A percentile compares a stretch with the other conserved stretches of the same genome.
Conservation (phyloP, 2,888 invertebrate species). For the Mimas tiliae region DNA sequence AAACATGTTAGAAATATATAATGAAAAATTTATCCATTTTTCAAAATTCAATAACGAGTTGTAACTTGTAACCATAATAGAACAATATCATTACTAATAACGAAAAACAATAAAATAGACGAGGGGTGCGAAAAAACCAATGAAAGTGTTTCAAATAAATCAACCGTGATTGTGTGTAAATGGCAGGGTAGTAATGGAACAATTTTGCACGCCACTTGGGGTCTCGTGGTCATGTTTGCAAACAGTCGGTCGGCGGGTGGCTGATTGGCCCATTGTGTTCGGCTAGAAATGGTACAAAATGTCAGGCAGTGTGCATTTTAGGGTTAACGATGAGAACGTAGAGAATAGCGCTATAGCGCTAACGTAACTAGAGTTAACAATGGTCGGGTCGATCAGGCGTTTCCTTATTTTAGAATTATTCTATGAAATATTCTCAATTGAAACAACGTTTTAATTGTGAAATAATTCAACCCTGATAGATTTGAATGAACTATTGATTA, state of each 20-base stretch:
- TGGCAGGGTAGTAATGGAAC: constrained; percentile 29
- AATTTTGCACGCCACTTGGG: constrained; percentile 52
- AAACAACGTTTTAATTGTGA: too few relatives aligned
- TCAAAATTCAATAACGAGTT: not conserved
- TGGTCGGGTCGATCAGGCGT: too few relatives aligned
- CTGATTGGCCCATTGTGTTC: constrained; percentile 72
- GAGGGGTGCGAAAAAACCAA: not conserved
- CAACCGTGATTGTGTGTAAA: constrained; percentile 24
- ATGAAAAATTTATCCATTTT: not conserved
- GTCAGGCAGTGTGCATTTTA: constrained; percentile 1
- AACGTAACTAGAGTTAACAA: too few relatives aligned
- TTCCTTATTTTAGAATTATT: too few relatives aligned
- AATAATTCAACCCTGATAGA: too few relatives aligned
- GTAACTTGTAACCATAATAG: not conserved
- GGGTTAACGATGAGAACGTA: constrained; percentile 20
- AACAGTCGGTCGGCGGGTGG: constrained; percentile 67
- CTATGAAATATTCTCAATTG: too few relatives aligned
- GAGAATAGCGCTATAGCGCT: not conserved
- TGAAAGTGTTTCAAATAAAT: constrained; percentile 22
- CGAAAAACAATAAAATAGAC: constrained; percentile 6
- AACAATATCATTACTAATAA: not conserved
- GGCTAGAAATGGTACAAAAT: constrained; percentile 18
- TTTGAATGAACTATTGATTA: too few relatives aligned
- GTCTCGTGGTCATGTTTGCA: constrained; percentile 62
- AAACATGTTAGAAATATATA: not conserved